These are phyloP conservation scores for Podarcis siculus DNA, from an alignment of 2,797 vertebrate species.

Conservation along the genomic window DNA sequence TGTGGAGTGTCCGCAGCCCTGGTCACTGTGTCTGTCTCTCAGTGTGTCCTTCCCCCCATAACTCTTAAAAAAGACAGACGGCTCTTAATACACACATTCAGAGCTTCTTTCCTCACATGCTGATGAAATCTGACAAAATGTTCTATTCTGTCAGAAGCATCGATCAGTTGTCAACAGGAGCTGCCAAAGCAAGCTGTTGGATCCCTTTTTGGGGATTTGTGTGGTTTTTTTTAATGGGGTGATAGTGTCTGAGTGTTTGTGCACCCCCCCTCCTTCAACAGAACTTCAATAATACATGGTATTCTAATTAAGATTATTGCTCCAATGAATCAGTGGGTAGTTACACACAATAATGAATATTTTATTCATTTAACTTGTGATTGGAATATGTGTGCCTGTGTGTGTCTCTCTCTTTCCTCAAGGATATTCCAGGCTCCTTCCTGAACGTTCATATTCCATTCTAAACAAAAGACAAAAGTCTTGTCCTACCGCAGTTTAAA, in stretches of 20 bases:
- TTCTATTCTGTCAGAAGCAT: not conserved
- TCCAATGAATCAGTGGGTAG: not conserved
- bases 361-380: not conserved
- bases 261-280: too few species aligned
- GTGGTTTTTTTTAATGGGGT: not conserved
- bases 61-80: not conserved
- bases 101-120: not conserved
- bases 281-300: not conserved
- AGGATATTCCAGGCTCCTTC: too few species aligned
- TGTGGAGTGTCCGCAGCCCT: too few species aligned
- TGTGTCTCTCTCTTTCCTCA: too few species aligned
- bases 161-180: not conserved
- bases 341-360: not conserved
- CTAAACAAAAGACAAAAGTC: too few species aligned
- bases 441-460: not conserved
- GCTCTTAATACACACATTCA: not conserved
- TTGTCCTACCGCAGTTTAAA: not conserved
- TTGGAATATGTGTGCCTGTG: not conserved
- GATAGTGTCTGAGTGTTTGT: not conserved
- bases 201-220: not conserved
- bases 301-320: constrained; percentile 11
- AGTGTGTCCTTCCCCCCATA: not conserved
- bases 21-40: too few species aligned
- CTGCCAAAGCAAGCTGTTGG: not conserved
- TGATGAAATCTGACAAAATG: not conserved